These are phyloP conservation scores for Diplodus puntazzo DNA, from an alignment of 2,797 vertebrate genomes.

Conservation along the genomic window DNA sequence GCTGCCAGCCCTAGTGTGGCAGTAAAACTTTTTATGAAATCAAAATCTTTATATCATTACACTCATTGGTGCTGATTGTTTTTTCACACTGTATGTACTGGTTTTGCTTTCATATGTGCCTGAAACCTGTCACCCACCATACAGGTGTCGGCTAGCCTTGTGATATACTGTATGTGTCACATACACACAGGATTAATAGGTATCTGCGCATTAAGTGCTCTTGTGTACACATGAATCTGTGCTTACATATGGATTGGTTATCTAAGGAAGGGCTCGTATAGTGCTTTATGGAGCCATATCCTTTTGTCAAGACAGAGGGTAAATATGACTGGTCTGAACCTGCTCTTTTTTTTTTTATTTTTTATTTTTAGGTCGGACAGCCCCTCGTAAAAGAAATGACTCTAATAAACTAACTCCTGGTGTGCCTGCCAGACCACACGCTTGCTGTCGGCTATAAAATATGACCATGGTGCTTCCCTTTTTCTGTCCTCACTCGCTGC, in stretches of 20 bases:
- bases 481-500: conserved; percentile 40
- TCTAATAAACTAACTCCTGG: conserved; percentile 71
- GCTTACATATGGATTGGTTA: conserved; percentile 19
- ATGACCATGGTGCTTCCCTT: conserved; percentile 53
- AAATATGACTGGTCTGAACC: conserved; percentile 51
- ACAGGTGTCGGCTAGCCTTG: conserved; percentile 1
- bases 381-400: conserved; percentile 61
- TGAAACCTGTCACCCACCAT: not conserved
- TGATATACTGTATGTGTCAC: not conserved
- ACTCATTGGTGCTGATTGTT: not conserved
- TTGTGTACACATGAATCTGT: not conserved
- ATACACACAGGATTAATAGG: conserved; percentile 3
- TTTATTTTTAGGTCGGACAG: conserved; percentile 35
- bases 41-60: not conserved
- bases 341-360: conserved; percentile 26
- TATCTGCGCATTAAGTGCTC: not conserved
- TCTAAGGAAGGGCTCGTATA: conserved; percentile 1
- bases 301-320: conserved; percentile 17
- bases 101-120: not conserved
- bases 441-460: conserved; percentile 72
- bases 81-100: not conserved
- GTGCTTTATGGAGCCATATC: conserved; percentile 22
- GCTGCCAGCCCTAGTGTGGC: not conserved
- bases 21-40: not conserved
- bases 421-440: conserved; percentile 68